Percentiles rank a stretch among this genome's conserved stretches.
phyloP scores from a whole-genome alignment of 2,888 invertebrate genomes.

The Tachina grossa region DNA sequence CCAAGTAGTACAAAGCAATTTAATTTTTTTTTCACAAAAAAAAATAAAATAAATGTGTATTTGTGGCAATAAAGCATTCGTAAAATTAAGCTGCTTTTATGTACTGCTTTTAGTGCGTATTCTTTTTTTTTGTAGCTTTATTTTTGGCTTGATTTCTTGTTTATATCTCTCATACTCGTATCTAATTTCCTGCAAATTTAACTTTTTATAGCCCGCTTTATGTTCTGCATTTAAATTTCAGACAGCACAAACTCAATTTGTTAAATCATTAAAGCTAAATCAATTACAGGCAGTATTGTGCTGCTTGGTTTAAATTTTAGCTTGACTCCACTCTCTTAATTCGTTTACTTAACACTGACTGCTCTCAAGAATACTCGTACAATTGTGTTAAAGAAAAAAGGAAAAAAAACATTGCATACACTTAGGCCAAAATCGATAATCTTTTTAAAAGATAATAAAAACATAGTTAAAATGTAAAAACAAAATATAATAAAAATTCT shows the following conservation, averaged over 20 bases:
- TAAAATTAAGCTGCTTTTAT: too few relatives aligned
- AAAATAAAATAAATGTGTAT: too few relatives aligned
- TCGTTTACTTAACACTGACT: not conserved
- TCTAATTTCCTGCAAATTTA: not conserved
- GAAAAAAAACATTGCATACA: constrained; percentile 35
- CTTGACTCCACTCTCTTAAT: not conserved
- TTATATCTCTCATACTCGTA: not conserved
- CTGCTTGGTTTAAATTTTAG: constrained; percentile 11
- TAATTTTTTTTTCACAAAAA: too few relatives aligned
- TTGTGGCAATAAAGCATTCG: too few relatives aligned
- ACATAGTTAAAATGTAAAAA: constrained; percentile 3
- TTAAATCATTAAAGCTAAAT: constrained; percentile 40
- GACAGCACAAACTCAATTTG: constrained; percentile 9
- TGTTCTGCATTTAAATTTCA: not conserved
- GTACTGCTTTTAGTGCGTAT: too few relatives aligned
- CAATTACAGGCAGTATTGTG: constrained; percentile 41
- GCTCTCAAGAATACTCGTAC: not conserved
- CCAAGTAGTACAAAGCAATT: too few relatives aligned
- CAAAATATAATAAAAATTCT: constrained; percentile 2
- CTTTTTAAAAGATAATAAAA: constrained; percentile 24
- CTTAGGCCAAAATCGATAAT: constrained; percentile 57
- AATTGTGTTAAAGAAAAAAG: not conserved
- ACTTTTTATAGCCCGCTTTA: not conserved
- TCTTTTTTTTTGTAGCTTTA: not conserved
- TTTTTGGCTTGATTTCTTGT: not conserved